Evolutionary conservation across 2,113 vertebrate genomes (phyloP).

Genomic region (Eulemur rufifrons): DNA sequence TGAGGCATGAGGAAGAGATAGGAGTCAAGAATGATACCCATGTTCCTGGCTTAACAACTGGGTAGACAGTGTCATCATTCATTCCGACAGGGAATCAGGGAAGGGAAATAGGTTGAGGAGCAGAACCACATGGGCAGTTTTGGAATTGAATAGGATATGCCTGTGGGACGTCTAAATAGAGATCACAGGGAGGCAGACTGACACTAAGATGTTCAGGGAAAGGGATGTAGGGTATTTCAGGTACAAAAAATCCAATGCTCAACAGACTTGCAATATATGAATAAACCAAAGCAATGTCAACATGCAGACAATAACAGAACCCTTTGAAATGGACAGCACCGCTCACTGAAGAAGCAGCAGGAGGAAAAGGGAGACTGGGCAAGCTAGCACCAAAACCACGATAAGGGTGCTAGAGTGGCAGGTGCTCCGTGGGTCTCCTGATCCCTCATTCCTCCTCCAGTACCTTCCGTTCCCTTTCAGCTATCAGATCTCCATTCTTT

Average conservation of each 20-base stretch:
- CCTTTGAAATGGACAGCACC: not conserved
- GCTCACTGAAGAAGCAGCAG: not conserved
- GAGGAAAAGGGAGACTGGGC: not conserved
- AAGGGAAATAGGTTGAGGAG: not conserved
- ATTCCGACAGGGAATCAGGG: not conserved
- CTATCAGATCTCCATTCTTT: slow-evolving; percentile 82
- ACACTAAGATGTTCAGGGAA: not conserved
- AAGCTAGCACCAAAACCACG: not conserved
- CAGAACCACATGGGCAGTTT: not conserved
- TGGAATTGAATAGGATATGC: not conserved
- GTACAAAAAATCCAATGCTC: not conserved
- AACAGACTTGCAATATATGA: not conserved
- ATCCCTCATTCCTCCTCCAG: slow-evolving; percentile 34
- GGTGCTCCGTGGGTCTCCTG: not conserved
- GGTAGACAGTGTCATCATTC: not conserved
- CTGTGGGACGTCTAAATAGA: not conserved
- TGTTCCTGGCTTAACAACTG: not conserved
- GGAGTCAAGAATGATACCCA: slow-evolving; percentile 10
- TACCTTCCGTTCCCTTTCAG: slow-evolving; percentile 3
- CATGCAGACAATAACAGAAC: slow-evolving; percentile 5
- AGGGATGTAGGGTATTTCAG: not conserved
- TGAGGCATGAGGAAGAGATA: not conserved
- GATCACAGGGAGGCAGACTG: not conserved
- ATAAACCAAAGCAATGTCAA: slow-evolving; percentile 19
- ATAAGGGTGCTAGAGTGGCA: not conserved